Evolutionary conservation across 2,797 vertebrate species (phyloP).

Genomic region (Lemur catta): DNA sequence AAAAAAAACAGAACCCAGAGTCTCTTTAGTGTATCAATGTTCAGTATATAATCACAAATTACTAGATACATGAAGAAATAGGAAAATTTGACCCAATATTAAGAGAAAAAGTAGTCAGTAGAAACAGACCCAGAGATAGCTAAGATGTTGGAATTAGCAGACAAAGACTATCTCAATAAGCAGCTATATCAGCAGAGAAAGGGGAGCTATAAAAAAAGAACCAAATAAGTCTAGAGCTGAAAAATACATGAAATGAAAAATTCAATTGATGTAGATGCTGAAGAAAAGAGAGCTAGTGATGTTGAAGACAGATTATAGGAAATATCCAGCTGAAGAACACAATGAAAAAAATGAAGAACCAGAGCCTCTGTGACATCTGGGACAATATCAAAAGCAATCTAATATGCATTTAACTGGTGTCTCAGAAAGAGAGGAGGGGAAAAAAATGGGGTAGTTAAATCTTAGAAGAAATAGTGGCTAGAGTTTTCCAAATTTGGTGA

Average conservation of each 20-base stretch:
- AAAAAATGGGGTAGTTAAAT: neutral
- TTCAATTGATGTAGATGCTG: neutral
- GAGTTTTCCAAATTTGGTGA: neutral
- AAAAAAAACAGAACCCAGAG: neutral
- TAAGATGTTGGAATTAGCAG: neutral
- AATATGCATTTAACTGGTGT: neutral
- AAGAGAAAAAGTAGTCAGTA: too few species aligned
- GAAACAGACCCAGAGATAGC: neutral
- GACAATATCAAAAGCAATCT: neutral
- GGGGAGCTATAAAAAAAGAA: neutral
- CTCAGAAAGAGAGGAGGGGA: neutral
- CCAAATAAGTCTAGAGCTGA: neutral
- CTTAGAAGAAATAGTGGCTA: neutral
- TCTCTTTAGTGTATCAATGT: neutral
- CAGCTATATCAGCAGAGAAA: neutral
- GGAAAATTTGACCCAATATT: too few species aligned
- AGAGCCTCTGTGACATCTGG: neutral
- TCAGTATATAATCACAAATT: neutral
- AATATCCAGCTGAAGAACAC: neutral
- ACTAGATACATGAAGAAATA: neutral
- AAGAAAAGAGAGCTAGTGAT: neutral
- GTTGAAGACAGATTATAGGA: neutral
- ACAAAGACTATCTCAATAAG: neutral
- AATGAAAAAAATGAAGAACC: neutral
- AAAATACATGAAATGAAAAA: neutral